Evolutionary conservation across 2,113 vertebrate species (phyloP).

Genomic region (Phylloscopus whistleri): DNA sequence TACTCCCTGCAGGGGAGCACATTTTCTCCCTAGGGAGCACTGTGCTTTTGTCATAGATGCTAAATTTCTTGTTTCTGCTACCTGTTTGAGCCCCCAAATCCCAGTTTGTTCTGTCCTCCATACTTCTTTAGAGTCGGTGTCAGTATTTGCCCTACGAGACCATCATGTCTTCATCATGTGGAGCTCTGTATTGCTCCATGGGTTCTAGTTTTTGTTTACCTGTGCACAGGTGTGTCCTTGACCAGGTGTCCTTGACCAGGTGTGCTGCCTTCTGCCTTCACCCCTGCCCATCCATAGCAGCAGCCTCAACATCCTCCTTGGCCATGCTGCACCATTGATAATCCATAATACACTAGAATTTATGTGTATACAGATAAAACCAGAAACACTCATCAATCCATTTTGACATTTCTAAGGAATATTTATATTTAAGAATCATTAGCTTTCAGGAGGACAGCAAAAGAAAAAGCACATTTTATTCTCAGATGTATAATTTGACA

Average conservation of each 20-base stretch:
- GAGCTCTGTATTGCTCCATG: neutral
- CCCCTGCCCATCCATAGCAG: neutral
- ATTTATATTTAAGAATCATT: neutral
- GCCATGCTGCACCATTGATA: neutral
- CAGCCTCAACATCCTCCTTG: neutral
- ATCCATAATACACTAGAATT: neutral
- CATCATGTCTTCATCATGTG: neutral
- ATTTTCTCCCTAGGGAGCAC: neutral
- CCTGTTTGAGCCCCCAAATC: neutral
- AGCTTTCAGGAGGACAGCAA: neutral
- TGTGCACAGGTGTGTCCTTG: neutral
- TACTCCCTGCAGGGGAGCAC: neutral
- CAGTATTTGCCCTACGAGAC: neutral
- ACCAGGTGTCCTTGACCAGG: neutral
- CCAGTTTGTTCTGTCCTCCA: neutral
- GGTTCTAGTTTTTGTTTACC: neutral
- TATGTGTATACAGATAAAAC: neutral
- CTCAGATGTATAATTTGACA: neutral
- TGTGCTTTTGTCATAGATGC: neutral
- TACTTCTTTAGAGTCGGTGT: neutral
- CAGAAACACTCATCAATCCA: neutral
- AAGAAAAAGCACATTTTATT: neutral
- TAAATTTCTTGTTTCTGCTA: neutral
- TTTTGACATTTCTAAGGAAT: neutral
- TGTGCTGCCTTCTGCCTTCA: neutral